A percentile compares a stretch with the other conserved stretches of the same genome.
phyloP scores from a whole-genome alignment of 2,113 vertebrate genomes.

The Rhadina sibilatrix region DNA sequence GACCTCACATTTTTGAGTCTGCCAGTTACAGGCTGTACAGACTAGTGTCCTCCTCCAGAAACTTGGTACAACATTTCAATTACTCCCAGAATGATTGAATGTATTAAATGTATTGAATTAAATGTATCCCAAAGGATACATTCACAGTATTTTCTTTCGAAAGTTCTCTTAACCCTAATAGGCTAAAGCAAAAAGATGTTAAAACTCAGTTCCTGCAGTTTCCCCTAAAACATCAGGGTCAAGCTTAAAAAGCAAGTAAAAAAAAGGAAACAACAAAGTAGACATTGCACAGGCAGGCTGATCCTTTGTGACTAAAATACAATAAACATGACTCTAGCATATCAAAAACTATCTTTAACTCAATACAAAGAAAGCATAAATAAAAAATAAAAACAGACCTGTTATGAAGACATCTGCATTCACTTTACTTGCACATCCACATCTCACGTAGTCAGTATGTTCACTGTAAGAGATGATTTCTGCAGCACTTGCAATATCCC shows the following conservation, averaged over 20 bases:
- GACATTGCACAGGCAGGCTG: not conserved
- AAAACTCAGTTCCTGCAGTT: not conserved
- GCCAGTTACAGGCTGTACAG: not conserved
- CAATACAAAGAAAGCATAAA: not conserved
- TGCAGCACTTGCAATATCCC: slow-evolving; percentile 87
- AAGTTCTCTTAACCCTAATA: not conserved
- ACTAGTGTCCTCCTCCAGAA: not conserved
- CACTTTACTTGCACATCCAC: slow-evolving; percentile 86
- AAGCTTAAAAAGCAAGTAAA: not conserved
- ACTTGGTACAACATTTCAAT: not conserved
- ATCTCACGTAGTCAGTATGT: slow-evolving; percentile 92
- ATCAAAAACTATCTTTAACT: not conserved
- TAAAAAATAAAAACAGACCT: slow-evolving; percentile 71
- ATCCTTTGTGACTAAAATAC: not conserved
- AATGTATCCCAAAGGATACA: not conserved
- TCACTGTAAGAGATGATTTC: slow-evolving; percentile 83
- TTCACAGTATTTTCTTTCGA: not conserved
- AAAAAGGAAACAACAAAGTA: not conserved
- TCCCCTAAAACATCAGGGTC: not conserved
- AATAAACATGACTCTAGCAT: not conserved
- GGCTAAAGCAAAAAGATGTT: not conserved
- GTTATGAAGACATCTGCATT: slow-evolving; percentile 92
- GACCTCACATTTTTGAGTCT: not conserved
- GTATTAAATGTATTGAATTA: too few species aligned
- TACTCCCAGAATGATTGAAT: not conserved